Percentiles rank a stretch among this genome's conserved stretches.
These are phyloP conservation scores for Vespertilio murinus DNA, from an alignment of 2,797 vertebrate genomes.

Conservation along the genomic window DNA sequence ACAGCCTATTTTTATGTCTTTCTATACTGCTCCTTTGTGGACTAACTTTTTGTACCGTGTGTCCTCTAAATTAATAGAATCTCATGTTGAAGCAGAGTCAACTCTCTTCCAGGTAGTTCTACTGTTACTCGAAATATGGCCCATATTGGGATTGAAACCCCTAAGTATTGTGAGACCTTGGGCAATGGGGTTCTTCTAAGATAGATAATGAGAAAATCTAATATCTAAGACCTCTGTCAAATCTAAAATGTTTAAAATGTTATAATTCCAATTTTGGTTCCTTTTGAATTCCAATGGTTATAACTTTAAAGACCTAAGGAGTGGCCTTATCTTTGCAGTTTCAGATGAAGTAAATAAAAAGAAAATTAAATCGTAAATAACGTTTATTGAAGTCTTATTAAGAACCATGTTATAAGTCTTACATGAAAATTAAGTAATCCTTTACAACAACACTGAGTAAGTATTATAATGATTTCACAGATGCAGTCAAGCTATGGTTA, in stretches of 20 bases:
- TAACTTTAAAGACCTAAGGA: slow-evolving; percentile 26
- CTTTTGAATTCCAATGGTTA: background rate
- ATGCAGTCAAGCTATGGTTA: background rate
- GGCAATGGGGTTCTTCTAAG: background rate
- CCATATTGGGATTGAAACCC: background rate
- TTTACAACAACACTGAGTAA: background rate
- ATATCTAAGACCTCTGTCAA: background rate
- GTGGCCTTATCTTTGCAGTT: background rate
- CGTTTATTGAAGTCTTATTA: slow-evolving; percentile 13
- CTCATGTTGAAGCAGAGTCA: background rate
- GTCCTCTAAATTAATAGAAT: background rate
- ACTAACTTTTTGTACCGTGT: background rate
- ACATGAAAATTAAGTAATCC: background rate
- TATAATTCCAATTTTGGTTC: background rate
- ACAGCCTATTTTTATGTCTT: background rate
- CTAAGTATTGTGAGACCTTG: background rate
- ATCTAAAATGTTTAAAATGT: background rate
- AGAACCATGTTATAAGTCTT: background rate
- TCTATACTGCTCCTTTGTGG: background rate
- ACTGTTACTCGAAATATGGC: background rate
- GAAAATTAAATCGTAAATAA: background rate
- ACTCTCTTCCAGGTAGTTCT: background rate
- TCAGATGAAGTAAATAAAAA: background rate
- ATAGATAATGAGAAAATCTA: background rate
- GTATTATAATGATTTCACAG: background rate